Evolutionary conservation across 1,140 invertebrate genomes (phyloP).

Genomic region (Tetramorium simillimum): DNA sequence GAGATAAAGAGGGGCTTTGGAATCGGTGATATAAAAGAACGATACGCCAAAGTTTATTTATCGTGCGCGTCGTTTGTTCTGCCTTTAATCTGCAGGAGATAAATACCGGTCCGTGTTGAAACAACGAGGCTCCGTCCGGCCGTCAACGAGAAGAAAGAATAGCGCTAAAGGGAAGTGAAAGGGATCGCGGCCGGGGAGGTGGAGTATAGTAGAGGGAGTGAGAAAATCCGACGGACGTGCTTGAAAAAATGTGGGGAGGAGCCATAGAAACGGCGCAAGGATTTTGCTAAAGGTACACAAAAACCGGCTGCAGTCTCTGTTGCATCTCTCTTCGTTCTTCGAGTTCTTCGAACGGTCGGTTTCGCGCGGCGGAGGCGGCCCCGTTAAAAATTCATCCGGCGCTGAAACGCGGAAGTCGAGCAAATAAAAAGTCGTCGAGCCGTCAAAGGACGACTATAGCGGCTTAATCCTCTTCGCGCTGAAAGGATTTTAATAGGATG

Average conservation of each 20-base stretch:
- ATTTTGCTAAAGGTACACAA: conserved; percentile 14
- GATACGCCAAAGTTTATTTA: conserved; percentile 65
- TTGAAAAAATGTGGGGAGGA: neutral
- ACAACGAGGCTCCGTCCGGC: conserved; percentile 46
- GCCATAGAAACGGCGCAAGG: neutral
- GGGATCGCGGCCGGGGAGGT: neutral
- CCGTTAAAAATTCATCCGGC: conserved; percentile 48
- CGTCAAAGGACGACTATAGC: conserved; percentile 33
- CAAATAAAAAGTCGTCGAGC: conserved; percentile 28
- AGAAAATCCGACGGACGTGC: conserved; percentile 8
- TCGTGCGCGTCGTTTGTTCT: conserved; percentile 57
- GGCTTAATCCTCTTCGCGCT: conserved; percentile 44
- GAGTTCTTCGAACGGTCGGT: conserved; percentile 5
- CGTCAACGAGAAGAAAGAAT: conserved; percentile 49
- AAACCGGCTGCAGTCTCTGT: neutral
- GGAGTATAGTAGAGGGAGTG: neutral
- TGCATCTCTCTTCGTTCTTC: conserved; percentile 15
- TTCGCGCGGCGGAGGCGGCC: neutral
- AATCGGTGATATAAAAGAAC: conserved; percentile 38
- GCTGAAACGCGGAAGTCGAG: conserved; percentile 44
- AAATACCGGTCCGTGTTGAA: conserved; percentile 60
- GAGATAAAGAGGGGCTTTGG: conserved; percentile 14
- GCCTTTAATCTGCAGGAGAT: conserved; percentile 67
- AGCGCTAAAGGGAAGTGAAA: neutral
- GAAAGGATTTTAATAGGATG: conserved; percentile 57